Evolutionary conservation across 2,888 invertebrate genomes (phyloP).

Genomic region (Perdita meconis): DNA sequence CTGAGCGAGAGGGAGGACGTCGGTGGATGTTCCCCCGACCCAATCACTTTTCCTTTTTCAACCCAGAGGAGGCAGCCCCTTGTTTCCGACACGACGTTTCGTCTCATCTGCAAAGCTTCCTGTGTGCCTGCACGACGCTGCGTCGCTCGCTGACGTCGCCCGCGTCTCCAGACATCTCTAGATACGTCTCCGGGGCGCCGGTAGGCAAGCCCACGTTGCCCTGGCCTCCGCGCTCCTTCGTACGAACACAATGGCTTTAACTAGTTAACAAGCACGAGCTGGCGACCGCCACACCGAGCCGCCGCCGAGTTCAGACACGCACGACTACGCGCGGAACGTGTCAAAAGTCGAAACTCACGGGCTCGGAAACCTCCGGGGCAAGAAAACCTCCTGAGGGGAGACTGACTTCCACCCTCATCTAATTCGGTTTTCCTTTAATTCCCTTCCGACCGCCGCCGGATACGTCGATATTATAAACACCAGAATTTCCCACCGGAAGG

Average conservation of each 20-base stretch:
- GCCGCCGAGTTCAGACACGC: slow-evolving; percentile 49
- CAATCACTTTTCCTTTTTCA: slow-evolving; percentile 80
- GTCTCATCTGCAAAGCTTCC: slow-evolving; percentile 63
- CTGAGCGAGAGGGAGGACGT: slow-evolving; percentile 14
- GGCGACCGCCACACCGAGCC: slow-evolving; percentile 37
- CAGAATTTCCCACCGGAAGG: slow-evolving; percentile 12
- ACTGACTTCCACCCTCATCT: slow-evolving; percentile 17
- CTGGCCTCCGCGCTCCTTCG: slow-evolving; percentile 32
- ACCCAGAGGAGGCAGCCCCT: slow-evolving; percentile 68
- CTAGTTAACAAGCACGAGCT: slow-evolving; percentile 65
- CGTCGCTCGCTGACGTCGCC: slow-evolving; percentile 38
- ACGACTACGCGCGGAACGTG: slow-evolving; percentile 50
- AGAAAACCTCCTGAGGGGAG: slow-evolving; percentile 16
- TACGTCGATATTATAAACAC: slow-evolving; percentile 35
- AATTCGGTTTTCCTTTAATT: slow-evolving; percentile 56
- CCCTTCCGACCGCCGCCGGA: neutral
- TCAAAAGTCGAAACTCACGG: slow-evolving; percentile 65
- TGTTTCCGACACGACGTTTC: slow-evolving; percentile 81
- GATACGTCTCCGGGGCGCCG: slow-evolving; percentile 61
- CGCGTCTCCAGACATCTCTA: slow-evolving; percentile 67
- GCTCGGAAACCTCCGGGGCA: slow-evolving; percentile 41
- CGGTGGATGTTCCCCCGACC: slow-evolving; percentile 71
- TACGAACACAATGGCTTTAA: slow-evolving; percentile 70
- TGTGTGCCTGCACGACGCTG: slow-evolving; percentile 29
- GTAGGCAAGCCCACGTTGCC: slow-evolving; percentile 35